A percentile compares a stretch with the other conserved stretches of the same genome.
Conservation (phyloP, 2,888 invertebrate species). For the Spisula solida region DNA sequence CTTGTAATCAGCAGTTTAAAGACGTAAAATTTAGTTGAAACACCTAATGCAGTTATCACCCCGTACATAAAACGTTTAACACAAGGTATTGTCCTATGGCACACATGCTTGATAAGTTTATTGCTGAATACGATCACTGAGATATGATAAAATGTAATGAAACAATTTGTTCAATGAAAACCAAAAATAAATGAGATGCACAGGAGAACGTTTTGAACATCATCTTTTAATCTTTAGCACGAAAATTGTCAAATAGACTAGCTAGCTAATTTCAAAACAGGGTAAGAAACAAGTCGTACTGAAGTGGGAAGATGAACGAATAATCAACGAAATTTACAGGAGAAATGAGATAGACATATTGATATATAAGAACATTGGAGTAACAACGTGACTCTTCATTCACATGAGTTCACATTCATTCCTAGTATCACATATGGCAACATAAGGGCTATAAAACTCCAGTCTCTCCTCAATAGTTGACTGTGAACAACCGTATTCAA, state of each 20-base stretch:
- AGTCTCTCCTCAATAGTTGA: background rate
- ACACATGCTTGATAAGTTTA: background rate
- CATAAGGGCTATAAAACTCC: background rate
- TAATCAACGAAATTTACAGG: background rate
- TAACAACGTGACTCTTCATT: background rate
- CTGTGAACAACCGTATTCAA: background rate
- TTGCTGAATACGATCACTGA: background rate
- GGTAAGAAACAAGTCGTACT: background rate
- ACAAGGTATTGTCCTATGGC: conserved; percentile 4
- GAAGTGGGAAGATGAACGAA: background rate
- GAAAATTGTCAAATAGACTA: background rate
- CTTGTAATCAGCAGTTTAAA: background rate
- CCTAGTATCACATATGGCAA: background rate
- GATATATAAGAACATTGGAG: background rate
- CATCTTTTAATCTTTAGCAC: background rate
- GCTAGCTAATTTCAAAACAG: background rate
- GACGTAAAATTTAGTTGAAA: background rate
- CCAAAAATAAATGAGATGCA: background rate
- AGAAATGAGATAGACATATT: background rate
- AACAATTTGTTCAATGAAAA: background rate
- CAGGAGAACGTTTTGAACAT: background rate
- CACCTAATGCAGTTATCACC: background rate
- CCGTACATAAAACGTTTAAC: background rate
- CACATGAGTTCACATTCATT: background rate
- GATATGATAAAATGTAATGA: background rate